Evolutionary conservation across 1,140 invertebrate genomes (phyloP), one percentile per base, ranked within the genome.

Genomic region (Phymastichus coffea): DNA sequence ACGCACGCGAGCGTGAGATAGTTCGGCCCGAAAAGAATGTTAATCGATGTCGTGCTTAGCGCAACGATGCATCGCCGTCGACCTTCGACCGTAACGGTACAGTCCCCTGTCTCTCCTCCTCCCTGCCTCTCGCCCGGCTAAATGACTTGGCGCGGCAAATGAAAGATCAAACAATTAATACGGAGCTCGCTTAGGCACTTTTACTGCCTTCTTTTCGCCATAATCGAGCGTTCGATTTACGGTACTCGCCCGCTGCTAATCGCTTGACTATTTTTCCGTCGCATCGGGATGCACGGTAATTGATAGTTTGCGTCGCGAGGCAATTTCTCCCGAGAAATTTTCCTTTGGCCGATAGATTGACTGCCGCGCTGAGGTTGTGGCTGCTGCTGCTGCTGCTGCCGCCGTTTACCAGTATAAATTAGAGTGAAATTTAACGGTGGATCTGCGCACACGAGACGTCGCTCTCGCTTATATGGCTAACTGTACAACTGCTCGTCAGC

Each of bases 11-110:
- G 47, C 55, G 46, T 57, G 55, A 57, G 55, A 57, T 57, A 57
- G 35, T 57, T 46, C 37, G 37, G 30, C 25, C 17, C 38, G 17
- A 61, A 68, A 68, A 66, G 63, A 68, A 67, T 66, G 65, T 68
- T 68, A 68, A 65, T 68, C 65, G 66, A 68, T 68, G 68, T 70
- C 68, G 66, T 68, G 68, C 66, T 68, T 66, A 70, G 20, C 23
- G 56, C n/a, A 43, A 58, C 64, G 68, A 65, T 65, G 66, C 63
- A 67, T 65, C 68, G 66, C 65, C 63, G 68, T 70, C 66, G 65
- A 65, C 66, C 66, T 65, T 64, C 65, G 66, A 66, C 65, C 63
- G 63, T 70, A 70, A 70, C 69, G 69, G 69, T 67, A 68, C 58
- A 25, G 2, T 17, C 7, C 17, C n/a, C n/a, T n/a, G n/a, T n/a